Percentiles rank a stretch among this genome's conserved stretches.
Evolutionary conservation across 2,888 invertebrate species (phyloP).

Genomic region (Crossocerus cetratus): DNA sequence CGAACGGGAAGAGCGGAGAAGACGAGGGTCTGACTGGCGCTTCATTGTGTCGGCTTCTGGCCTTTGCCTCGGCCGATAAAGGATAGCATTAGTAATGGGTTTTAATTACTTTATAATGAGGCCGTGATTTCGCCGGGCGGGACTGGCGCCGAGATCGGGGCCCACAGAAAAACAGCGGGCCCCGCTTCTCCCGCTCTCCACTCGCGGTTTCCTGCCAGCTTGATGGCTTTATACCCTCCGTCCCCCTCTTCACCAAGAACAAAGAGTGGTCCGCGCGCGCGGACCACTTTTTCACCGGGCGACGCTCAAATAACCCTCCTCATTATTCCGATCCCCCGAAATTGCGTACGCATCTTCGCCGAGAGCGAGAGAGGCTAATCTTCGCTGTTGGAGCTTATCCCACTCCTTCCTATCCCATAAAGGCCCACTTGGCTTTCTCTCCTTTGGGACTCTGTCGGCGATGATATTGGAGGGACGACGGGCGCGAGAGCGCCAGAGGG

Average conservation of each 20-base stretch:
- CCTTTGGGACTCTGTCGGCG: not conserved
- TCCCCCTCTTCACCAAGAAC: constrained; percentile 57
- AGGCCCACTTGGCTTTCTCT: not conserved
- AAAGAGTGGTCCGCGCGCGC: constrained; percentile 24
- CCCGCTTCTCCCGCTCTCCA: constrained; percentile 44
- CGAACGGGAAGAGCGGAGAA: constrained; percentile 36
- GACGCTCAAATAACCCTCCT: not conserved
- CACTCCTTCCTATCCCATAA: not conserved
- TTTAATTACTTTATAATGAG: constrained; percentile 77
- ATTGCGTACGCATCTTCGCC: not conserved
- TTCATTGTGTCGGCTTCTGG: constrained; percentile 70
- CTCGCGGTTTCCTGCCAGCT: constrained; percentile 50
- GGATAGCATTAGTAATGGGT: constrained; percentile 76
- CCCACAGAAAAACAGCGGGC: constrained; percentile 52
- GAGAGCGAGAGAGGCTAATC: not conserved
- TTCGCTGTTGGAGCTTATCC: not conserved
- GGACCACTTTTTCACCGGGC: constrained; percentile 42
- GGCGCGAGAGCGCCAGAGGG: not conserved
- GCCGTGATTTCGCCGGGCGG: constrained; percentile 68
- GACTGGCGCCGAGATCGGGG: constrained; percentile 68
- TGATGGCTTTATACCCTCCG: constrained; percentile 64
- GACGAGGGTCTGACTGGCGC: constrained; percentile 75
- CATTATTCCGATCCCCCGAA: not conserved
- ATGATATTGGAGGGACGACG: not conserved
- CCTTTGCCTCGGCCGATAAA: constrained; percentile 66